Percentiles rank a stretch among this genome's conserved stretches.
Conservation (phyloP, 2,113 vertebrate species). For the Rhynchopsitta pachyrhyncha region DNA sequence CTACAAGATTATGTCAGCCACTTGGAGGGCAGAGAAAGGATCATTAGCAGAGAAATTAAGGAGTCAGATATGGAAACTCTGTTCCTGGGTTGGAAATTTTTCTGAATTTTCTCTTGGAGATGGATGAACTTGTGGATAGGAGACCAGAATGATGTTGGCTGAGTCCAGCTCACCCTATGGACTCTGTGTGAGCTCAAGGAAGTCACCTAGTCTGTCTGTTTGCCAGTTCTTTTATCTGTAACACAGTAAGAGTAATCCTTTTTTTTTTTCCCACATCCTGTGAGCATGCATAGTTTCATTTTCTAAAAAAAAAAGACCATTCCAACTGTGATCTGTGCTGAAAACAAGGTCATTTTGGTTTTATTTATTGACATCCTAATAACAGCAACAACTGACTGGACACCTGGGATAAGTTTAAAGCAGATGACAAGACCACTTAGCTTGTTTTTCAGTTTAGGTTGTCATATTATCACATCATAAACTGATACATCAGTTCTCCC, state of each 20-base stretch:
- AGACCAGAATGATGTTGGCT: not conserved
- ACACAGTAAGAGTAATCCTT: not conserved
- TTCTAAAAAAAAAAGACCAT: not conserved
- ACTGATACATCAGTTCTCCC: not conserved
- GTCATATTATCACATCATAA: not conserved
- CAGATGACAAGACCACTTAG: not conserved
- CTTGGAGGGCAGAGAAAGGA: not conserved
- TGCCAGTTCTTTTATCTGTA: not conserved
- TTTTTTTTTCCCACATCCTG: not conserved
- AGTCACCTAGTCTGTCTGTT: not conserved
- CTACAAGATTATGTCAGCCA: not conserved
- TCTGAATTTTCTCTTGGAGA: not conserved
- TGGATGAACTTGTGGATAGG: not conserved
- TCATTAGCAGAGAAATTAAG: not conserved
- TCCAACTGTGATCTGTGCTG: not conserved
- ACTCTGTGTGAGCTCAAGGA: not conserved
- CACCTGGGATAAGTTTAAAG: not conserved
- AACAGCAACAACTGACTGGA: not conserved
- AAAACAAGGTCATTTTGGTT: not conserved
- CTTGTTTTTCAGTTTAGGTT: not conserved
- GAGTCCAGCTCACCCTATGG: not conserved
- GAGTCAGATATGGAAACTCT: not conserved
- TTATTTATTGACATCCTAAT: not conserved
- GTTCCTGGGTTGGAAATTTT: not conserved
- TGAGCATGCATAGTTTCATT: not conserved